phyloP scores from a whole-genome alignment of 2,113 vertebrate species.

The Eubucco bourcierii region DNA sequence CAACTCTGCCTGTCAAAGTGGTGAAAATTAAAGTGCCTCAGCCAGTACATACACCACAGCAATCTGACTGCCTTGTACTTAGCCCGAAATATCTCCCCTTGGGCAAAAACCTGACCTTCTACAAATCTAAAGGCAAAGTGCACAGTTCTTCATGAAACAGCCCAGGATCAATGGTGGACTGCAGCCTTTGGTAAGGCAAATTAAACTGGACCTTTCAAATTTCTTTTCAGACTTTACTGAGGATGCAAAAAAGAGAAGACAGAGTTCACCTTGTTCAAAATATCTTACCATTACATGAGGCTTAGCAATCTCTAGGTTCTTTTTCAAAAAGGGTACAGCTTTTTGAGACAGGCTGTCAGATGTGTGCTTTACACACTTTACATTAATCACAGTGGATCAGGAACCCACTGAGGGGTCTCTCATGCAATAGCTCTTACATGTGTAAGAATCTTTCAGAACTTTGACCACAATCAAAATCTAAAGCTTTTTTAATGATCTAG shows the following conservation, averaged over 20 bases:
- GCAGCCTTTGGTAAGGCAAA: too few species aligned
- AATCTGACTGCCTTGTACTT: background rate
- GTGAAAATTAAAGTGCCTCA: background rate
- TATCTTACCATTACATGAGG: background rate
- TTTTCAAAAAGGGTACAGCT: background rate
- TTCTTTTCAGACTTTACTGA: too few species aligned
- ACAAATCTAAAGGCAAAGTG: background rate
- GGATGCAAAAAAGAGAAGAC: background rate
- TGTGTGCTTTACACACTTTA: accelerated
- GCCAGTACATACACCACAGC: background rate
- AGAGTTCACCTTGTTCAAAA: background rate
- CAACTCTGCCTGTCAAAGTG: background rate
- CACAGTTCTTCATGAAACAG: background rate
- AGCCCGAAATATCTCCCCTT: background rate
- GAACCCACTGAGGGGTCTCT: background rate
- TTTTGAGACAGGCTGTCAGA: background rate
- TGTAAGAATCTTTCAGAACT: background rate
- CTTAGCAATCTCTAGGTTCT: background rate
- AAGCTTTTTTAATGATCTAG: background rate
- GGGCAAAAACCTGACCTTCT: background rate
- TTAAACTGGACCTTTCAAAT: too few species aligned
- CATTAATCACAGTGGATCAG: background rate
- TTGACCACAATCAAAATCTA: background rate
- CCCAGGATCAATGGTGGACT: too few species aligned
- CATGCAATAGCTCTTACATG: background rate